phyloP scores from a whole-genome alignment of 2,888 invertebrate species.

The Nezara viridula region DNA sequence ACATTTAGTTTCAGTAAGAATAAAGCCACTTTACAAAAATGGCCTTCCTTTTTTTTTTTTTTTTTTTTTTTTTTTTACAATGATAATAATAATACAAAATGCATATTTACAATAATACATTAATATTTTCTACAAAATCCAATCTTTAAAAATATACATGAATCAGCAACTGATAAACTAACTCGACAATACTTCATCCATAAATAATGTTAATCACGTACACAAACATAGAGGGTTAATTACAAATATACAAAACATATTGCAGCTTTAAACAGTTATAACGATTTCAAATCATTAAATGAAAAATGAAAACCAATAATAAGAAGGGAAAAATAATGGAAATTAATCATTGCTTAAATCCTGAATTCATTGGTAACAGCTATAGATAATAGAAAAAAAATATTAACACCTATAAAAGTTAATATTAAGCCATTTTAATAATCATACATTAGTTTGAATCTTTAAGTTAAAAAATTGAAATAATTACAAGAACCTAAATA shows the following conservation, averaged over 20 bases:
- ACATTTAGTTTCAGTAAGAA: conserved; percentile 24
- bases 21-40: conserved; percentile 1
- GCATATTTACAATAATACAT: conserved; percentile 49
- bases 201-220: conserved; percentile 14
- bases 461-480: background rate
- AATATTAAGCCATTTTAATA: background rate
- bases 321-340: background rate
- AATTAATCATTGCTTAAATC: background rate
- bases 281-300: background rate
- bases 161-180: background rate
- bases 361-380: background rate
- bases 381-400: background rate
- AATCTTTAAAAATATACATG: conserved; percentile 28
- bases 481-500: background rate
- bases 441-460: background rate
- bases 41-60: background rate
- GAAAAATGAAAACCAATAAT: background rate
- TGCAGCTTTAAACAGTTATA: background rate
- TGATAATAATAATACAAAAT: conserved; percentile 34
- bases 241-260: conserved; percentile 45
- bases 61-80: background rate
- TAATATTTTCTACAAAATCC: conserved; percentile 42
- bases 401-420: background rate
- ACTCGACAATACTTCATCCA: background rate
- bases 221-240: conserved; percentile 25